Base-by-base conservation (phyloP, 2,113 vertebrate genomes). In the Chloropsis hardwickii region DNA sequence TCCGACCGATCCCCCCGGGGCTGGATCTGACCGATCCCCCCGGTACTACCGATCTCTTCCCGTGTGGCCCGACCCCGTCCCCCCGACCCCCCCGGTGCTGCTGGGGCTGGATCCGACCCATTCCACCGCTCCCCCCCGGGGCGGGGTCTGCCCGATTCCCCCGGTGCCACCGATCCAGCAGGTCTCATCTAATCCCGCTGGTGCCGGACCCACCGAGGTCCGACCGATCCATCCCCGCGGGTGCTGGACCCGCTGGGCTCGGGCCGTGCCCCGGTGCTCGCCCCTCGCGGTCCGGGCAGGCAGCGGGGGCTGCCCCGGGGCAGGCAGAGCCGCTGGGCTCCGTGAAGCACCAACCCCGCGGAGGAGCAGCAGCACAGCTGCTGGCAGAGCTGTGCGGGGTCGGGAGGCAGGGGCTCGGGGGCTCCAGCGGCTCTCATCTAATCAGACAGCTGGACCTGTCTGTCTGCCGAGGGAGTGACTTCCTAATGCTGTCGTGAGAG, bases 11-110 rank as follows among this genome's bases (percentile, higher is more conserved):
- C n/a, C n/a, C n/a, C n/a, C 28, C 2, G 8, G 23, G 50, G 15
- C 33, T 5, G 21, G n/a, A 2, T 27, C 28, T 2, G 2, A 45
- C 24, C 2, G 20, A 74, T 47, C 4, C 8, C 28, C 18, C 33
- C 5, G 4, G 44, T 48, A 4, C 14, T 1, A 11, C 28, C 10
- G 10, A 51, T 14, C 6, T 6, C 33, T 28, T 6, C 45, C 5
- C 14, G 33, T 44, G 23, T 44, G 16, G 42, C 42, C n/a, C n/a
- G n/a, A n/a, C n/a, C n/a, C n/a, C n/a, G 29, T 53, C 29, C 8
- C 31, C 53, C 53, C 8, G 25, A 51, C 31, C 12, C 4, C n/a
- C 5, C 31, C 56, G 25, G 60, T 20, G 14, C 31, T 57, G 21
- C 58, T 8, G 25, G 25, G 25, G 58, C 25, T 61, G 58, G 35